These are phyloP conservation scores for Calephelis perditalis DNA, from an alignment of 2,888 invertebrate species.

Conservation along the genomic window DNA sequence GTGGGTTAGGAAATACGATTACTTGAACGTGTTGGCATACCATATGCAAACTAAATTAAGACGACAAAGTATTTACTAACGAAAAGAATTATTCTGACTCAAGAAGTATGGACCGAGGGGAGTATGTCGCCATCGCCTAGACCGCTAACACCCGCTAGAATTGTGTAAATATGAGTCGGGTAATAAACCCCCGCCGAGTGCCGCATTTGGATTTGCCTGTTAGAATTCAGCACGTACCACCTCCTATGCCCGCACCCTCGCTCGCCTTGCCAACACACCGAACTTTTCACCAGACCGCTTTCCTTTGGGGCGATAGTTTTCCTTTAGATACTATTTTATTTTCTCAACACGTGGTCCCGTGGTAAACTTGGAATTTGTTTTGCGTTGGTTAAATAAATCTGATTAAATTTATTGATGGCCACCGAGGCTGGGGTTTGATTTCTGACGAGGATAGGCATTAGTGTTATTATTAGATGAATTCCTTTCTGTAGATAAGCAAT, in stretches of 20 bases:
- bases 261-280: constrained; percentile 46
- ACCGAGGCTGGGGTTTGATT: no score
- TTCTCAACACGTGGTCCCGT: constrained; percentile 12
- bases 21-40: constrained; percentile 21
- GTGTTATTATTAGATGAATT: no score
- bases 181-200: constrained; percentile 64
- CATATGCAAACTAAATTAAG: constrained; percentile 20
- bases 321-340: constrained; percentile 12
- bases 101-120: constrained; percentile 35
- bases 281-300: constrained; percentile 51
- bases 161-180: constrained; percentile 71
- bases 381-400: no score
- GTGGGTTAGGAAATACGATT: not conserved
- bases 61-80: constrained; percentile 24
- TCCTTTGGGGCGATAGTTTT: constrained; percentile 20
- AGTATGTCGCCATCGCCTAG: constrained; percentile 40
- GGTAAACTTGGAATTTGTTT: not conserved
- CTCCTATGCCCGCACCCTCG: constrained; percentile 40
- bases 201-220: constrained; percentile 64
- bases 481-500: no score
- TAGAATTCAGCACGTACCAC: constrained; percentile 64
- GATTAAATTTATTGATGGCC: no score
- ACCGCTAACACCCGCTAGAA: constrained; percentile 61
- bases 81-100: constrained; percentile 24
- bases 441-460: no score